Evolutionary conservation across 92 coral and sea anemone genomes (phyloP).

Genomic region (Epizoanthus illoricatus): DNA sequence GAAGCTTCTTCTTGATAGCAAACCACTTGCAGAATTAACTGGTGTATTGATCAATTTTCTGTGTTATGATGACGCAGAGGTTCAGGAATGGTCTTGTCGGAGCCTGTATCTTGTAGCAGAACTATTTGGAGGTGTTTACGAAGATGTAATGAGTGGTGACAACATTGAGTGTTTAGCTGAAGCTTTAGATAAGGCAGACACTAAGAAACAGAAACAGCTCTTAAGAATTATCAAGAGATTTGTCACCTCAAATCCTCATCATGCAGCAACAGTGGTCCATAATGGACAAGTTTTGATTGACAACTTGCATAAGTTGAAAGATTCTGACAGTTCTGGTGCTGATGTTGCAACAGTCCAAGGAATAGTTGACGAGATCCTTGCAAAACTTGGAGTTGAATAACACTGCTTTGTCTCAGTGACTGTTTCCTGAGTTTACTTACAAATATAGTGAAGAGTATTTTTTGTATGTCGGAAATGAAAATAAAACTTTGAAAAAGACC

Average conservation of each 20-base stretch:
- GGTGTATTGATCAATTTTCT: slow-evolving; percentile 85
- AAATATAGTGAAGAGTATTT: background rate
- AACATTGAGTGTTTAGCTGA: slow-evolving; percentile 77
- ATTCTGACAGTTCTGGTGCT: slow-evolving; percentile 36
- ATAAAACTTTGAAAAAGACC: background rate
- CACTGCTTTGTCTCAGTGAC: background rate
- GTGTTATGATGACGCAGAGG: slow-evolving; percentile 75
- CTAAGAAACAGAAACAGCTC: slow-evolving; percentile 77
- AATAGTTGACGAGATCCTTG: slow-evolving; percentile 57
- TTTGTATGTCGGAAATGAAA: background rate
- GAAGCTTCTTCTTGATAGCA: slow-evolving; percentile 78
- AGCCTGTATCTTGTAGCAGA: slow-evolving; percentile 89
- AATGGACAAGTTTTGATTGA: slow-evolving; percentile 58
- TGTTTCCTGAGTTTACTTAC: background rate
- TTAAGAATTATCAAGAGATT: slow-evolving; percentile 89
- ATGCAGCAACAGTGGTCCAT: slow-evolving; percentile 36
- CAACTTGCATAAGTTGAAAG: slow-evolving; percentile 37
- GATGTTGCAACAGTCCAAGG: slow-evolving; percentile 60
- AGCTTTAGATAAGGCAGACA: slow-evolving; percentile 69
- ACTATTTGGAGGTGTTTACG: slow-evolving; percentile 85
- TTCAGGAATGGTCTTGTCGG: slow-evolving; percentile 80
- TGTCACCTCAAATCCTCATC: slow-evolving; percentile 70
- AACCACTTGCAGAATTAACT: slow-evolving; percentile 83
- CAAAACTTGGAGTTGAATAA: slow-evolving; percentile 50
- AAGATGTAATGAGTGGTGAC: slow-evolving; percentile 79